Evolutionary conservation across 92 coral and sea anemone species (phyloP), one percentile per base, ranked within the genome.

Genomic region (Phenganax marumi): DNA sequence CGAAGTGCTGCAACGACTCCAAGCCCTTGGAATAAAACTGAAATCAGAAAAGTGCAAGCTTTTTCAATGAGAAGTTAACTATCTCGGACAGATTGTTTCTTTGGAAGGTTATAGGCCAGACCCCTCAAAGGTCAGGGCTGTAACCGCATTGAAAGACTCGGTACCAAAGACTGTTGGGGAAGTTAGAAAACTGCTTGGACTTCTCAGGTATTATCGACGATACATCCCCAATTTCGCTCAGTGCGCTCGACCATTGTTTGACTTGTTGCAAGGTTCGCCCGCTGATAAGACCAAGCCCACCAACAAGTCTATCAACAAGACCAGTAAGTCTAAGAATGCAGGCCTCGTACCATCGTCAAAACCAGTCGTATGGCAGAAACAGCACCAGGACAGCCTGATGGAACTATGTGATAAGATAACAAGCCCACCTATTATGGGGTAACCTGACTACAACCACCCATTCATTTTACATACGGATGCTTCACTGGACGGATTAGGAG

Each of bases 381-480:
- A 77, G 52, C 92, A 86, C 53, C 85, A 79, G 43, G 70, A 86
- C 6, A 86, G 84, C 8, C 78, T 83, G 24, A 70, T 70, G 66
- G 50, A 86, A 47, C 77, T 86, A 79, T 70, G 86, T 7, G 83
- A 66, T 9, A 63, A 79, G 50, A 64, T 85, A 21, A 24, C 69
- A 49, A 85, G 72, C 60, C 87, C 89, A 12, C 87, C 90, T 17
- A 79, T 89, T 21, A 50, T 86, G 8, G 91, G 85, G 33, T 89
- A 70, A 50, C 91, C 89, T 12, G 89, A 89, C 46, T 86, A 80
- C 72, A 81, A 81, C 56, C 57, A 81, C n/a, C 73, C 82, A 3
- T 81, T 86, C 75, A 66, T 63, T 2, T 48, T 81, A 19, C 86
- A 85, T 50, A 80, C 68, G 19, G 23, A 71, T 58, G 89, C 89